Base-by-base conservation (phyloP, 2,888 invertebrate genomes). In the Diaprepes abbreviatus region DNA sequence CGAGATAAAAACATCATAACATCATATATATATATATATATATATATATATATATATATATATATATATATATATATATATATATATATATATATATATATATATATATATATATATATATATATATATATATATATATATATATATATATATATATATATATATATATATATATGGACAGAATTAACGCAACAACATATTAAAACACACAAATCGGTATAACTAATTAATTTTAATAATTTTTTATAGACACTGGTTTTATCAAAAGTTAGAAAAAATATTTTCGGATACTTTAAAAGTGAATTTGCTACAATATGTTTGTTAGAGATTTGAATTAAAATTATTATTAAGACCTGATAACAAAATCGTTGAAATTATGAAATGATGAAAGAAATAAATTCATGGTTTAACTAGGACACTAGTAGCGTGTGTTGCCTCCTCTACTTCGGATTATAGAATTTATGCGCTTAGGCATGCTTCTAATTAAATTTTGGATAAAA, bases 301-400 rank as follows among this genome's bases (percentile, higher is more conserved):
- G 40, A 40, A 40, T 40, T 40, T 19, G 5, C 45, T 45, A 2
- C 48, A 24, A 48, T n/a, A 48, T 48, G 24, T 48, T n/a, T 48
- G 2, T n/a, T n/a, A 24, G 24, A 48, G 48, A 48, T 48, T 24
- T 24, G n/a, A 45, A 45, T 45, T 45, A 45, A 45, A 45, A 45
- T 45, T 45, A 45, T 45, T 45, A 1, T 19, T 45, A 45, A 45
- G 45, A 45, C 19, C 45, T 45, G 19, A 45, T 19, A 17, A 17
- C 45, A 45, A 45, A 45, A 17, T 33, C 33, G 40, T 40, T 40
- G 40, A 40, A 17, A 40, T 40, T 40, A 40, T 40, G 40, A 14
- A 40, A 40, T 40, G 14, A 40, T 40, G 40, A 40, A 40, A 40
- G 14, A 40, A 40, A 14, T 24, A 33, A 33, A 33, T 33, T 33